Percentiles rank a stretch among this genome's conserved stretches.
These are phyloP conservation scores for Phoxinus phoxinus DNA, from an alignment of 2,113 vertebrate species.

Conservation along the genomic window DNA sequence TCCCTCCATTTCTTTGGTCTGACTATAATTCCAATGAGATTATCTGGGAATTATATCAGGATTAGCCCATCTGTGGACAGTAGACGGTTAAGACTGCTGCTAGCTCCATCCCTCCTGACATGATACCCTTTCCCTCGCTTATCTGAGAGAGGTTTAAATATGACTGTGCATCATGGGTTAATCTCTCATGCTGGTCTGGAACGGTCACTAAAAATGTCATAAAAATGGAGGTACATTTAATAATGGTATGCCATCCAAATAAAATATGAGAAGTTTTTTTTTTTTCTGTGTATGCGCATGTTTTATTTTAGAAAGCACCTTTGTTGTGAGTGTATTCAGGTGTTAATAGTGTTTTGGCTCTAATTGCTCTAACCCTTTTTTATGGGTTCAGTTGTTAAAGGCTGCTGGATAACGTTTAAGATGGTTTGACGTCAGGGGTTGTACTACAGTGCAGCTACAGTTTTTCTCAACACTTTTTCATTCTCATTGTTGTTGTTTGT, in stretches of 20 bases:
- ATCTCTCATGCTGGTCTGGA: conserved; percentile 22
- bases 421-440: not conserved
- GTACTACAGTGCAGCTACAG: not conserved
- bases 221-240: not conserved
- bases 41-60: conserved; percentile 49
- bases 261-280: not conserved
- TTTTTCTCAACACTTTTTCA: not conserved
- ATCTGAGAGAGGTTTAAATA: conserved; percentile 28
- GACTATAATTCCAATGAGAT: conserved; percentile 48
- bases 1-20: conserved; percentile 44
- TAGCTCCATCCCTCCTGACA: conserved; percentile 7
- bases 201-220: not conserved
- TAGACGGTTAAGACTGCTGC: conserved; percentile 17
- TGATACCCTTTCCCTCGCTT: not conserved
- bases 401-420: not conserved
- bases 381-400: not conserved
- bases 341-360: not conserved
- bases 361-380: not conserved
- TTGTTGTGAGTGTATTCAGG: not conserved
- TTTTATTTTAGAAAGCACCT: not conserved
- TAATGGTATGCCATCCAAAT: not conserved
- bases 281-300: not conserved
- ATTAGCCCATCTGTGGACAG: conserved; percentile 40
- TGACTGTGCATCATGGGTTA: conserved; percentile 50
- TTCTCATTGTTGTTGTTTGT: no score